phyloP scores from a whole-genome alignment of 2,113 vertebrate species.

The Dicerorhinus sumatrensis region DNA sequence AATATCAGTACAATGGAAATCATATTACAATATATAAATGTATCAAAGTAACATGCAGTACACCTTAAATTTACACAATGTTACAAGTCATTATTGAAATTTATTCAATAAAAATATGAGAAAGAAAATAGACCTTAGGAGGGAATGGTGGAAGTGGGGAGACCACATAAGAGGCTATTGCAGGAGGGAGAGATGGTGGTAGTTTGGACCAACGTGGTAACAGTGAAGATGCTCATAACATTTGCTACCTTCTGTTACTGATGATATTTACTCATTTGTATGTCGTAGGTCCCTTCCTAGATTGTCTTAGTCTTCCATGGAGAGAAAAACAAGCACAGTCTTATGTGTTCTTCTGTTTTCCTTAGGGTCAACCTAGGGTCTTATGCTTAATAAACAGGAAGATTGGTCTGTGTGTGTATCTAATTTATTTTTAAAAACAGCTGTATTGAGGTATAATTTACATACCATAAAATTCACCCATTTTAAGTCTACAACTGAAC shows the following conservation, averaged over 20 bases:
- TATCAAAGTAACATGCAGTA: not conserved
- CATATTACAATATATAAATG: not conserved
- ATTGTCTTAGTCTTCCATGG: not conserved
- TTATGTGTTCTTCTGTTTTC: conserved; percentile 4
- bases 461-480: not conserved
- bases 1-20: not conserved
- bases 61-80: not conserved
- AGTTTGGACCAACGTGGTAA: not conserved
- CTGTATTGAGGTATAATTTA: not conserved
- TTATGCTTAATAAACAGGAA: conserved; percentile 13
- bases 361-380: not conserved
- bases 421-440: not conserved
- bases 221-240: not conserved
- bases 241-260: not conserved
- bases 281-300: not conserved
- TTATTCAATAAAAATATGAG: not conserved
- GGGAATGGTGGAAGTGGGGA: not conserved
- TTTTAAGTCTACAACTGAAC: not conserved
- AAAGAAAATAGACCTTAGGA: not conserved
- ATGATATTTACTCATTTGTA: not conserved
- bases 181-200: not conserved
- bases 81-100: not conserved
- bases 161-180: not conserved
- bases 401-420: not conserved
- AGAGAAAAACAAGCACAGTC: conserved; percentile 8